A percentile compares a stretch with the other conserved stretches of the same genome.
Evolutionary conservation across 2,797 vertebrate species (phyloP).

Genomic region (Lepilemur ruficaudatus): DNA sequence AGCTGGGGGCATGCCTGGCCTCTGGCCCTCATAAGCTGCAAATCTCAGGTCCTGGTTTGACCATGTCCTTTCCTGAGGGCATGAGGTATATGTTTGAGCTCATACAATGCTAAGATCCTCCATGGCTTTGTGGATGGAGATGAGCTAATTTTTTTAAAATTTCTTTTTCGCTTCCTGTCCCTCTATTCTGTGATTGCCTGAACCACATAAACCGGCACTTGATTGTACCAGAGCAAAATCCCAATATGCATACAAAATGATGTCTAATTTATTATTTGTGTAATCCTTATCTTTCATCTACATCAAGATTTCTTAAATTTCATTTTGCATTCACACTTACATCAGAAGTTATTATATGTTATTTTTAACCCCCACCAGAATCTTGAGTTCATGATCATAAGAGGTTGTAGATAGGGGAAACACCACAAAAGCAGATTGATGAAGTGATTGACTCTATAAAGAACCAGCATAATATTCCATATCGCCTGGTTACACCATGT

Average conservation of each 20-base stretch:
- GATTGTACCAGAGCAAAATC: neutral
- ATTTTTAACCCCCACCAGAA: neutral
- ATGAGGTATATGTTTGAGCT: neutral
- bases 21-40: neutral
- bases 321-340: neutral
- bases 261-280: neutral
- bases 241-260: neutral
- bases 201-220: neutral
- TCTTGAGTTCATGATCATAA: slow-evolving; percentile 15
- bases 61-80: neutral
- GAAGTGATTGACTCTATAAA: slow-evolving; percentile 29
- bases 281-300: neutral
- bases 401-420: neutral
- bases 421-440: neutral
- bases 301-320: neutral
- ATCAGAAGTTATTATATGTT: neutral
- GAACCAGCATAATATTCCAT: neutral
- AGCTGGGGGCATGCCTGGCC: too few relatives aligned
- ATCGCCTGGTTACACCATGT: neutral
- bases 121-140: neutral
- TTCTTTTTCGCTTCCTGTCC: neutral
- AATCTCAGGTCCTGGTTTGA: neutral
- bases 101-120: neutral
- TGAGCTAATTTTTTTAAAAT: neutral
- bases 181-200: neutral